Percentiles rank a stretch among this genome's conserved stretches.
Evolutionary conservation across 2,888 invertebrate species (phyloP).

Genomic region (Callyntrura sp.): DNA sequence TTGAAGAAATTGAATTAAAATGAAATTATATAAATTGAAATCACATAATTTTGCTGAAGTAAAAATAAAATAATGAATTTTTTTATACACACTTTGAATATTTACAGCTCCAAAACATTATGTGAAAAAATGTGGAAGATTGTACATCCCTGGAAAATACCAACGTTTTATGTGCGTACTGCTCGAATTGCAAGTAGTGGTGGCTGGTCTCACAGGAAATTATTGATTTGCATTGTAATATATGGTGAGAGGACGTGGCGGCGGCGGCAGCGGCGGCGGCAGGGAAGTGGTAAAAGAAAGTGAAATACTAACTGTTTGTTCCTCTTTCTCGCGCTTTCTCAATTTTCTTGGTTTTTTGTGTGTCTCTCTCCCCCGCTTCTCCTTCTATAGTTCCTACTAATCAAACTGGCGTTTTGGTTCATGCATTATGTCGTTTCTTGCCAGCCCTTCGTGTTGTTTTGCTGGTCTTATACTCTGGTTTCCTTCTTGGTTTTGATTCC

Average conservation of each 20-base stretch:
- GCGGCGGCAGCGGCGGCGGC: not conserved
- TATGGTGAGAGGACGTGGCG: too few species aligned
- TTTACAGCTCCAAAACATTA: too few species aligned
- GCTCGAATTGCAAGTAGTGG: not conserved
- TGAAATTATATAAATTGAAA: not conserved
- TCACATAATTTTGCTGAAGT: not conserved
- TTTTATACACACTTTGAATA: not conserved
- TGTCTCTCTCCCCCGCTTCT: not conserved
- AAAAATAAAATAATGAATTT: too few species aligned
- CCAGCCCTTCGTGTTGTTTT: not conserved
- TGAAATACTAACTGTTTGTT: not conserved
- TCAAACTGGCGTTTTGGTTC: conserved; percentile 6
- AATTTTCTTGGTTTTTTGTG: conserved; percentile 4
- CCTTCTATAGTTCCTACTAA: conserved; percentile 11
- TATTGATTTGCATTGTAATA: conserved; percentile 70
- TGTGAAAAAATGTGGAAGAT: too few species aligned
- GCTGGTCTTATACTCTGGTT: not conserved
- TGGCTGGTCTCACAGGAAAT: conserved; percentile 46
- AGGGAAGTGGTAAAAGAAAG: conserved; percentile 7
- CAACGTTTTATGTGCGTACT: not conserved
- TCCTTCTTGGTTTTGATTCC: too few species aligned
- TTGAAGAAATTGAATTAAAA: too few species aligned
- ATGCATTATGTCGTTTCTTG: not conserved
- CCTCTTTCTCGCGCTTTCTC: conserved; percentile 14
- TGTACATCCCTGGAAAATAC: too few species aligned